Evolutionary conservation across 2,113 vertebrate genomes (phyloP).

Genomic region (Axis porcinus): DNA sequence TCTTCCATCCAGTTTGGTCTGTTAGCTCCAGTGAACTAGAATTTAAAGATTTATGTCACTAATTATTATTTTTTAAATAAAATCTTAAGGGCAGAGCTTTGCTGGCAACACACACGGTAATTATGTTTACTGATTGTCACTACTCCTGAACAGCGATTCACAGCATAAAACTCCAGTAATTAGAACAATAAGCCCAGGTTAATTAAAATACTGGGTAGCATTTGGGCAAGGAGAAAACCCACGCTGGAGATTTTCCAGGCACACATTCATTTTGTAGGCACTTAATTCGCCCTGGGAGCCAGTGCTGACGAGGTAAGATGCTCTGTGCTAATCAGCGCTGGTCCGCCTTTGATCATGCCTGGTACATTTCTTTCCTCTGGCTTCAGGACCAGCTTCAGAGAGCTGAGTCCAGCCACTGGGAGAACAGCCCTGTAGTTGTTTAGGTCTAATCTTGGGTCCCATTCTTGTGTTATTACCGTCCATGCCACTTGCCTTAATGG

Average conservation of each 20-base stretch:
- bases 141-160: slow-evolving; percentile 30
- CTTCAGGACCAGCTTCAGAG: background rate
- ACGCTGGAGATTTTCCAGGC: slow-evolving; percentile 60
- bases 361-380: background rate
- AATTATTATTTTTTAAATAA: slow-evolving; percentile 73
- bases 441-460: slow-evolving; percentile 40
- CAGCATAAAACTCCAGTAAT: slow-evolving; percentile 65
- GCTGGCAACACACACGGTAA: slow-evolving; percentile 52
- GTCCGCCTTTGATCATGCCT: background rate
- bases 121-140: slow-evolving; percentile 60
- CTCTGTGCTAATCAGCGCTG: background rate
- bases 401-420: background rate
- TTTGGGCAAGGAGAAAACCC: slow-evolving; percentile 63
- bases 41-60: slow-evolving; percentile 70
- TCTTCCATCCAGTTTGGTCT: background rate
- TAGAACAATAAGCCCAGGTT: slow-evolving; percentile 75
- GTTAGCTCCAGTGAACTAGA: slow-evolving; percentile 49
- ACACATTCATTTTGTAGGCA: slow-evolving; percentile 36
- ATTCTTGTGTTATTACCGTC: slow-evolving; percentile 25
- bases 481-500: slow-evolving; percentile 52
- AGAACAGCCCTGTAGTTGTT: background rate
- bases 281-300: slow-evolving; percentile 52
- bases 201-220: slow-evolving; percentile 72
- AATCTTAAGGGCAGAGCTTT: slow-evolving; percentile 62
- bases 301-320: slow-evolving; percentile 27